These are phyloP conservation scores for Apantesis nais DNA, from an alignment of 2,888 invertebrate genomes.

Conservation along the genomic window DNA sequence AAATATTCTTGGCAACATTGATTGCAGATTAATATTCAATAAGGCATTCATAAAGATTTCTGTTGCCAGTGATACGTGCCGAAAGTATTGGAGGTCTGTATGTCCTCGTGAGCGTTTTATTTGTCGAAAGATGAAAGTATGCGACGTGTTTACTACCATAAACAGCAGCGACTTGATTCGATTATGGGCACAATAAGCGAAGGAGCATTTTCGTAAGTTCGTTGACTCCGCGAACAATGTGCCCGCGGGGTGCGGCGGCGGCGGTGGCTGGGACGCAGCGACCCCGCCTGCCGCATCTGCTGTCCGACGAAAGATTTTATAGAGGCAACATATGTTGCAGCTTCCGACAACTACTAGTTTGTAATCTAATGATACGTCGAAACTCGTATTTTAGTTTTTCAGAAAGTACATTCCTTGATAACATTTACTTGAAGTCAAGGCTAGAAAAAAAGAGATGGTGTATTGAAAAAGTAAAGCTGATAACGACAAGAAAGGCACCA, in stretches of 20 bases:
- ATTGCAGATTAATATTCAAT: slow-evolving; percentile 36
- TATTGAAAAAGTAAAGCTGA: background rate
- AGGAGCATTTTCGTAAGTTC: slow-evolving; percentile 82
- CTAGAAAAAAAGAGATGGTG: background rate
- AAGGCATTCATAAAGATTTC: slow-evolving; percentile 25
- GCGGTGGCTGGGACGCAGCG: slow-evolving; percentile 45
- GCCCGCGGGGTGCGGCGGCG: slow-evolving; percentile 65
- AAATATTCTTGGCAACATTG: slow-evolving; percentile 40
- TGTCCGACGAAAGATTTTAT: slow-evolving; percentile 71
- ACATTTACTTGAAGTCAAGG: background rate
- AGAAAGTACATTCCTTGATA: background rate
- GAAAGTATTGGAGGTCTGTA: slow-evolving; percentile 54
- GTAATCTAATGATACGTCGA: slow-evolving; percentile 3
- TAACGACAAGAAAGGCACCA: background rate
- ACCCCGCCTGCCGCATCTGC: slow-evolving; percentile 74
- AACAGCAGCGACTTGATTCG: slow-evolving; percentile 77
- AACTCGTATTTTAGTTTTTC: background rate
- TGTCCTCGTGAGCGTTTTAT: slow-evolving; percentile 65
- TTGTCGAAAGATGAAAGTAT: slow-evolving; percentile 69
- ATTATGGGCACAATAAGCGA: slow-evolving; percentile 83
- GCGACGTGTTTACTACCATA: slow-evolving; percentile 74
- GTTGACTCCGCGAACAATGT: slow-evolving; percentile 81
- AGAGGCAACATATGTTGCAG: slow-evolving; percentile 65
- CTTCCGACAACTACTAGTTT: slow-evolving; percentile 48
- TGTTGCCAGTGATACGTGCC: slow-evolving; percentile 49